phyloP scores from a whole-genome alignment of 2,888 invertebrate genomes.

The Ptychoptera contaminata region DNA sequence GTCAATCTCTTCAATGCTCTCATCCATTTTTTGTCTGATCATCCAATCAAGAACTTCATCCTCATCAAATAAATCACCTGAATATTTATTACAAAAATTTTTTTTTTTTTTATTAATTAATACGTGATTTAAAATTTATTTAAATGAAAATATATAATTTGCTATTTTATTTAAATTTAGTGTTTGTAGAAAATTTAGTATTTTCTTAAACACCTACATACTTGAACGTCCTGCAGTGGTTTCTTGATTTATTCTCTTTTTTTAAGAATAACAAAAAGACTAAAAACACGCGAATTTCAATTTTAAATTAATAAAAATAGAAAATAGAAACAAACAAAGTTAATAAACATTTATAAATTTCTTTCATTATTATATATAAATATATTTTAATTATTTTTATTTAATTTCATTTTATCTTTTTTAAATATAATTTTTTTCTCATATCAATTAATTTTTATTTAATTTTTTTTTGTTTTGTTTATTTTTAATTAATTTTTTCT shows the following conservation, averaged over 20 bases:
- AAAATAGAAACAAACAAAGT: not conserved
- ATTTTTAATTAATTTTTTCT: no score
- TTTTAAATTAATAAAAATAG: no score
- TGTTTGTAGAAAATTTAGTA: not conserved
- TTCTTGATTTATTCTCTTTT: no score
- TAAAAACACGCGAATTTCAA: no score
- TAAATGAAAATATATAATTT: not conserved
- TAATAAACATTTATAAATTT: not conserved
- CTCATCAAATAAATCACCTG: conserved; percentile 62
- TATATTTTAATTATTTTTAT: not conserved
- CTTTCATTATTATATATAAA: not conserved
- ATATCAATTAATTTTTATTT: not conserved
- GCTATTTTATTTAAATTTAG: not conserved
- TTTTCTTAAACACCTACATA: no score
- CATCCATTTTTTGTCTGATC: conserved; percentile 78
- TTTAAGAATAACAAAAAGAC: no score
- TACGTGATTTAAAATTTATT: no score
- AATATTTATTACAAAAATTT: conserved; percentile 1
- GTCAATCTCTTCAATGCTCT: conserved; percentile 79
- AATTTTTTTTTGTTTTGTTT: not conserved
- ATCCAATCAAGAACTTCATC: conserved; percentile 80
- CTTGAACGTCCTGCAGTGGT: no score
- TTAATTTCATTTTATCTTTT: not conserved
- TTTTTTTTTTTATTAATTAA: not conserved
- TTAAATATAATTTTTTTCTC: not conserved